Base-by-base conservation (phyloP, 92 coral and sea anemone genomes). In the Nematostella vectensis region DNA sequence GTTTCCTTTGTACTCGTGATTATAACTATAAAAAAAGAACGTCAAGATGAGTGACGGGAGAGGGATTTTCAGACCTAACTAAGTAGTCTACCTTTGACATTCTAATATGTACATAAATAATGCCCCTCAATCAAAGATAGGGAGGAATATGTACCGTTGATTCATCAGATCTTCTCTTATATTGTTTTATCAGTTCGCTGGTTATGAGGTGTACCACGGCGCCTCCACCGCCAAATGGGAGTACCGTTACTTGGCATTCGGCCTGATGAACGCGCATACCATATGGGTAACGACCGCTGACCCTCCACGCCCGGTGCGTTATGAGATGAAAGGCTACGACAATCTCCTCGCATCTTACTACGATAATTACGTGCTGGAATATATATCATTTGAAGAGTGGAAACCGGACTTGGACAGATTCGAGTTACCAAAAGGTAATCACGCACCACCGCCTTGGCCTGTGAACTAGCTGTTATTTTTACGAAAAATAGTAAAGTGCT, bases 241-340 rank as follows among this genome's bases (percentile, higher is more conserved):
- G 49, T 87, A 85, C 65, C 94, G 83, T 38, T 89, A 89, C 66
- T 57, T 80, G 69, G 79, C 75, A 11, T 86, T 57, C 58, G 97
- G 82, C 4, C 28, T 89, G 28, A 74, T 86, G 54, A 91, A 91
- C 62, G 63, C 77, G 43, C 81, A 88, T 67, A 84, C 88, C 2
- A 53, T 85, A 2, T 78, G 83, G 81, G 88, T 87, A 22, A 89
- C 94, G 24, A 78, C 52, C 45, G 68, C 82, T 25, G 62, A 73
- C 48, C 89, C 96, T 48, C 63, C 74, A 50, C 85, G 95, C 28
- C 96, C 96, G 57, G 94, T 89, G 2, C 82, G 83, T 23, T 89
- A 89, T 47, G 96, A 85, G 67, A 89, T 89, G 96, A 85, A 89
- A 50, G 96, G 96, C 39, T 89, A 89, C 54, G 96, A 89, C 72